phyloP scores from a whole-genome alignment of 2,113 vertebrate species.

The Pyxicephalus adspersus region DNA sequence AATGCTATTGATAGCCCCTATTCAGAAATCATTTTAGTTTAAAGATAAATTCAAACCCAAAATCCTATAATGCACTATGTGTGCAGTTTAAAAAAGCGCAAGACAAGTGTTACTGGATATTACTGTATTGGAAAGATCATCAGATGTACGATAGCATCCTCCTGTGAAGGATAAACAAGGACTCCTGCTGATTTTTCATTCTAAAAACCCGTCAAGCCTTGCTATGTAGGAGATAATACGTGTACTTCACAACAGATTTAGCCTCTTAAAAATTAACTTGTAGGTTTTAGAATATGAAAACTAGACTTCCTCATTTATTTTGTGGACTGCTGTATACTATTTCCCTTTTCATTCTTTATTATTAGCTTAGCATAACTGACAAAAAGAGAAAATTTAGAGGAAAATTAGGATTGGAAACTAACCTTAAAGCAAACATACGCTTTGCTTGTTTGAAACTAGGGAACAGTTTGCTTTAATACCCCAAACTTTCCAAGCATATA shows the following conservation, averaged over 20 bases:
- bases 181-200: background rate
- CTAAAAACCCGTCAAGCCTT: background rate
- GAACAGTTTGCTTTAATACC: too few species aligned
- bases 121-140: background rate
- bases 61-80: constrained; percentile 13
- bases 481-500: too few species aligned
- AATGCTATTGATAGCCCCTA: background rate
- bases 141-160: background rate
- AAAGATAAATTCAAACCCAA: constrained; percentile 9
- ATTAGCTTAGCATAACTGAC: too few species aligned
- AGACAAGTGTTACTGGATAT: background rate
- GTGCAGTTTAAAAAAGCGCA: background rate
- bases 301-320: too few species aligned
- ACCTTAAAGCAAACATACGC: too few species aligned
- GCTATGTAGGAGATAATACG: background rate
- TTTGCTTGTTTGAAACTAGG: too few species aligned
- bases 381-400: too few species aligned
- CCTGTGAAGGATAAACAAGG: background rate
- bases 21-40: background rate
- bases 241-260: background rate
- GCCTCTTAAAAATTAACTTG: too few species aligned
- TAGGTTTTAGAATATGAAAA: too few species aligned
- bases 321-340: too few species aligned
- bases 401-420: too few species aligned
- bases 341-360: too few species aligned